These are phyloP conservation scores for Arrhamphus sclerolepis DNA, from an alignment of 2,797 vertebrate species.

Conservation along the genomic window DNA sequence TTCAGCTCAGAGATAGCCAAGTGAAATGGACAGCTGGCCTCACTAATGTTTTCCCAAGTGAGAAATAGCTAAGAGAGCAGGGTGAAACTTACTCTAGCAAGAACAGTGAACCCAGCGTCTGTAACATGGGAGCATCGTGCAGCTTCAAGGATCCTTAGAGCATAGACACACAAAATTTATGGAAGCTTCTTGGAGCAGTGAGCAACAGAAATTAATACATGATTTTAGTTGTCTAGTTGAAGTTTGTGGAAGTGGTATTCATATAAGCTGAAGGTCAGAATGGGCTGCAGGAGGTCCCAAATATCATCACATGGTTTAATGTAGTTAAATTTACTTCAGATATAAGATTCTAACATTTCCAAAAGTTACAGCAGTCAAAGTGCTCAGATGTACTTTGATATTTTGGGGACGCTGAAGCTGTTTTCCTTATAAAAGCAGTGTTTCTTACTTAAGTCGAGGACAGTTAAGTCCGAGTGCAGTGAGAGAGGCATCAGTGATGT, in stretches of 20 bases:
- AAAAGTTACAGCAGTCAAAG: no score
- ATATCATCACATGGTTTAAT: no score
- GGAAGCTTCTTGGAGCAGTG: neutral
- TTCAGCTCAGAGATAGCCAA: neutral
- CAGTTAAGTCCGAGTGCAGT: slow-evolving; percentile 92
- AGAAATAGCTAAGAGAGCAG: slow-evolving; percentile 11
- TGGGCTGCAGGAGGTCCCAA: no score
- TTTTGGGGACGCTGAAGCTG: neutral
- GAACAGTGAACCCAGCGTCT: slow-evolving; percentile 89
- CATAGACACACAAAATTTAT: slow-evolving; percentile 15
- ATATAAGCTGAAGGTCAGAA: no score
- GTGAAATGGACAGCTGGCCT: neutral
- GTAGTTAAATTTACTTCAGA: no score
- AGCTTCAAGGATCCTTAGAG: slow-evolving; percentile 90
- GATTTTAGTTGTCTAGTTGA: neutral
- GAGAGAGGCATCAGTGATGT: slow-evolving; percentile 91
- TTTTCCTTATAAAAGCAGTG: no score
- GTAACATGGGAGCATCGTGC: slow-evolving; percentile 92
- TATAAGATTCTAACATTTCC: no score
- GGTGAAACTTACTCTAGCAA: slow-evolving; percentile 85
- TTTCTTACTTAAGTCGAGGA: slow-evolving; percentile 88
- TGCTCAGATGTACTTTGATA: no score
- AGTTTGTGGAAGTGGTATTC: no score
- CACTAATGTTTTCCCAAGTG: slow-evolving; percentile 18
- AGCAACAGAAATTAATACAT: no score